These are phyloP conservation scores for Chelmon rostratus DNA, from an alignment of 2,797 vertebrate species.

Conservation along the genomic window DNA sequence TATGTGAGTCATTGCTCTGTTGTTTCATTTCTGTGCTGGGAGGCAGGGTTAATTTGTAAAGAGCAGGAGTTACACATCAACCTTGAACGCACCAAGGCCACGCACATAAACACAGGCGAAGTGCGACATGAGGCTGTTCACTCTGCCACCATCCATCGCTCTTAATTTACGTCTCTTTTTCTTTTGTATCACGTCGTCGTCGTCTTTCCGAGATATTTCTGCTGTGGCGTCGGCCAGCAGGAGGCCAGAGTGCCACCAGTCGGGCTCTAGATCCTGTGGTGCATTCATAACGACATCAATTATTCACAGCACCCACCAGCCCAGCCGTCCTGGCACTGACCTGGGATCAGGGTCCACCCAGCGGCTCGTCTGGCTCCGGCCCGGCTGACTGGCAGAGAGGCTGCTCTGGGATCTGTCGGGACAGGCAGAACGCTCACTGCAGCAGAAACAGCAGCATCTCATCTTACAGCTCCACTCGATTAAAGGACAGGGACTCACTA, in stretches of 20 bases:
- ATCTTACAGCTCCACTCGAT: conserved; percentile 66
- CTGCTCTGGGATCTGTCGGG: conserved; percentile 64
- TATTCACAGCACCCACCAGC: conserved; percentile 71
- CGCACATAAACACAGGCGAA: conserved; percentile 32
- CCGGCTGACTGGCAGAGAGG: conserved; percentile 18
- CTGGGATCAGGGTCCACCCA: conserved; percentile 53
- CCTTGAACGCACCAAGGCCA: conserved; percentile 68
- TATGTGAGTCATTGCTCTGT: conserved; percentile 18
- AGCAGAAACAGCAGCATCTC: conserved; percentile 74
- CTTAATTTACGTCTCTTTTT: background rate
- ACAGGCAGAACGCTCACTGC: conserved; percentile 65
- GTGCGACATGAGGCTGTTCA: conserved; percentile 32
- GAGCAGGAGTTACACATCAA: conserved; percentile 50
- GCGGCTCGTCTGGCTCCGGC: conserved; percentile 38
- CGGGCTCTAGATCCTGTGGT: conserved; percentile 49
- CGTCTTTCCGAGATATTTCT: conserved; percentile 8
- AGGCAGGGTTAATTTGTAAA: conserved; percentile 37
- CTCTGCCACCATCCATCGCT: conserved; percentile 12
- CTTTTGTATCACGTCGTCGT: background rate
- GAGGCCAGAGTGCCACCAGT: conserved; percentile 47
- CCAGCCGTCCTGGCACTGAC: conserved; percentile 30
- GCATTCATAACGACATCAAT: conserved; percentile 84
- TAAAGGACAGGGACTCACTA: conserved; percentile 56
- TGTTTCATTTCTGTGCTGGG: conserved; percentile 36
- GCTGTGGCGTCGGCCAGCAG: background rate